phyloP scores from a whole-genome alignment of 2,888 invertebrate genomes.

The Caenorhabditis sp. region DNA sequence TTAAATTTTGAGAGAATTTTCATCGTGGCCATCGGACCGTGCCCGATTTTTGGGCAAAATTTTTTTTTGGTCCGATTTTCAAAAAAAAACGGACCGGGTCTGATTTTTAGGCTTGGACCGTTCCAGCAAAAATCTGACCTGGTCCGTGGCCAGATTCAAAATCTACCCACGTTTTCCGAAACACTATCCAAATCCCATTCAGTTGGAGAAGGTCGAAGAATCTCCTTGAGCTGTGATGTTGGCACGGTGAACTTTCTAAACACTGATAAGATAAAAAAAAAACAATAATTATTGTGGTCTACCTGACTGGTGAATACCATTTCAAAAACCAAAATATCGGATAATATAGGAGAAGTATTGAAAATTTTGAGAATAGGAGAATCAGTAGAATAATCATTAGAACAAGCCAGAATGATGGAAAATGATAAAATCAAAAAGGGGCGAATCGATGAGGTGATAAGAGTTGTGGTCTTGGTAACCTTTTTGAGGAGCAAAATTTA shows the following conservation, averaged over 20 bases:
- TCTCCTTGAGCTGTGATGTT: slow-evolving; percentile 21
- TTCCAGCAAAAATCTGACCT: too few species aligned
- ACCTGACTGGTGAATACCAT: slow-evolving; percentile 31
- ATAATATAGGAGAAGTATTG: slow-evolving; percentile 13
- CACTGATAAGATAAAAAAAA: background rate
- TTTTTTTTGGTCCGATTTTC: background rate
- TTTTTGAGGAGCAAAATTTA: too few species aligned
- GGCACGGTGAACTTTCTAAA: slow-evolving; percentile 34
- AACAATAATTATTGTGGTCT: slow-evolving; percentile 5
- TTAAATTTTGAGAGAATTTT: too few species aligned
- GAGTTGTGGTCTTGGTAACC: too few species aligned
- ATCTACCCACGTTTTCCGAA: slow-evolving; percentile 8
- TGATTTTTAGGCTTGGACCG: background rate
- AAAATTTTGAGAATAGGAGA: slow-evolving; percentile 15
- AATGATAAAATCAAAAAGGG: background rate
- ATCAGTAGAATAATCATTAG: slow-evolving; percentile 14
- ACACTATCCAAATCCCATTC: slow-evolving; percentile 29
- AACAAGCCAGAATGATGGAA: slow-evolving; percentile 9
- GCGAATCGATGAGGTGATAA: too few species aligned
- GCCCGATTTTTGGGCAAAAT: too few species aligned
- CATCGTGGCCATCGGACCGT: too few species aligned
- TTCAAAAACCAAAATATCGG: slow-evolving; percentile 15
- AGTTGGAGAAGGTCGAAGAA: slow-evolving; percentile 18
- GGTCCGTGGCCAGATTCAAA: too few species aligned
- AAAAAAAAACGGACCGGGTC: background rate